Conservation (phyloP, 2,888 invertebrate genomes). For the Drosophila picticornis region DNA sequence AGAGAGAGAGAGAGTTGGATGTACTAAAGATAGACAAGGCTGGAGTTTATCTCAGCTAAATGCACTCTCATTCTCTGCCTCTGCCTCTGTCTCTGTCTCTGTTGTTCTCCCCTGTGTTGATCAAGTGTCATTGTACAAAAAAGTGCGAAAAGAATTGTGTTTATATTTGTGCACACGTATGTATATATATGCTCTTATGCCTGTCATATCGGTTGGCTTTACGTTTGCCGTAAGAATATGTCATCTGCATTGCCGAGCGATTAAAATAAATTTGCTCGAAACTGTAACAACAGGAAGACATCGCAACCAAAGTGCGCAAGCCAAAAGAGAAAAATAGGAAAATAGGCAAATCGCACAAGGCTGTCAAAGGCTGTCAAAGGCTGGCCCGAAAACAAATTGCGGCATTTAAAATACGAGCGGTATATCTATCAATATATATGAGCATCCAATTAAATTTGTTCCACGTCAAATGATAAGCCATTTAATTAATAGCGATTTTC, state of each 20-base stretch:
- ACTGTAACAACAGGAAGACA: slow-evolving; percentile 57
- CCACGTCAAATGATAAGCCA: slow-evolving; percentile 27
- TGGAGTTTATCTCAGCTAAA: background rate
- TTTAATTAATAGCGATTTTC: background rate
- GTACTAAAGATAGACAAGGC: background rate
- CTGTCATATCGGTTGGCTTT: slow-evolving; percentile 21
- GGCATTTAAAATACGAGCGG: slow-evolving; percentile 40
- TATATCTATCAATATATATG: slow-evolving; percentile 23
- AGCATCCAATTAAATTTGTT: slow-evolving; percentile 12
- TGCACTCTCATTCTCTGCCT: background rate
- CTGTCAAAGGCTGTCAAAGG: slow-evolving; percentile 18
- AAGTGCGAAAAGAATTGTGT: background rate
- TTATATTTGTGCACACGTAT: background rate
- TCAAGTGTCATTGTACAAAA: slow-evolving; percentile 3
- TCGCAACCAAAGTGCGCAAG: slow-evolving; percentile 28
- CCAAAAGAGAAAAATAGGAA: slow-evolving; percentile 8
- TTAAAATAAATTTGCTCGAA: slow-evolving; percentile 54
- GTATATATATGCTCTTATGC: background rate
- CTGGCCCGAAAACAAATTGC: slow-evolving; percentile 25
- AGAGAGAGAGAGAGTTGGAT: background rate
- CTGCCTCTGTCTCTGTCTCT: background rate
- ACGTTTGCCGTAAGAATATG: slow-evolving; percentile 30
- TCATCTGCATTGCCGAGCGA: slow-evolving; percentile 39
- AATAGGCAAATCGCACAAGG: slow-evolving; percentile 20
- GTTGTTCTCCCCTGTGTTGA: background rate